These are phyloP conservation scores for Prietella phreatophila DNA, from an alignment of 2,113 vertebrate genomes.

Conservation along the genomic window DNA sequence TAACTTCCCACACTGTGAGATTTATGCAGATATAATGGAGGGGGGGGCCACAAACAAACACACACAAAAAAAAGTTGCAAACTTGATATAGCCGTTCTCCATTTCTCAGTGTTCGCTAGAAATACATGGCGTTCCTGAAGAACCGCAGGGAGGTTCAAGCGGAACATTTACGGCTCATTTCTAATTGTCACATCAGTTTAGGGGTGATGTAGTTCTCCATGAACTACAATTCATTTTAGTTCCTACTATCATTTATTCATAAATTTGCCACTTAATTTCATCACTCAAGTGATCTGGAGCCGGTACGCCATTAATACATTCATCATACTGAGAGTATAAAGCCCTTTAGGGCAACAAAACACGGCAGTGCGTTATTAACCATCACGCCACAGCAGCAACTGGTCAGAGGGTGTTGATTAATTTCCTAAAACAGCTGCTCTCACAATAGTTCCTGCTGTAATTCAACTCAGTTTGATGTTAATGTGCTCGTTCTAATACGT, in stretches of 20 bases:
- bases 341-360: neutral
- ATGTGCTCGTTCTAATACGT: neutral
- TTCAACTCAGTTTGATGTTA: neutral
- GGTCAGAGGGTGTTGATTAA: neutral
- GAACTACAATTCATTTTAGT: neutral
- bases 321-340: neutral
- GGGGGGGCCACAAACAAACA: neutral
- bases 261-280: neutral
- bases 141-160: neutral
- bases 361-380: neutral
- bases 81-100: neutral
- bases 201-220: neutral
- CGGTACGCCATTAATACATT: neutral
- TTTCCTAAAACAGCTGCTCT: neutral
- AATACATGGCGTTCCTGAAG: neutral
- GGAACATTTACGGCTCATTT: neutral
- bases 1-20: neutral
- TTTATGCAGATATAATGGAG: neutral
- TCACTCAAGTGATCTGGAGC: neutral
- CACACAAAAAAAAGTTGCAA: neutral
- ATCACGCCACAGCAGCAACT: neutral
- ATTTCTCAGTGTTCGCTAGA: neutral
- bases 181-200: neutral
- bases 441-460: neutral
- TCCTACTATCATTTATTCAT: neutral